A percentile compares a stretch with the other conserved stretches of the same genome.
These are phyloP conservation scores for Zapornia atra DNA, from an alignment of 2,113 vertebrate genomes.

Conservation along the genomic window DNA sequence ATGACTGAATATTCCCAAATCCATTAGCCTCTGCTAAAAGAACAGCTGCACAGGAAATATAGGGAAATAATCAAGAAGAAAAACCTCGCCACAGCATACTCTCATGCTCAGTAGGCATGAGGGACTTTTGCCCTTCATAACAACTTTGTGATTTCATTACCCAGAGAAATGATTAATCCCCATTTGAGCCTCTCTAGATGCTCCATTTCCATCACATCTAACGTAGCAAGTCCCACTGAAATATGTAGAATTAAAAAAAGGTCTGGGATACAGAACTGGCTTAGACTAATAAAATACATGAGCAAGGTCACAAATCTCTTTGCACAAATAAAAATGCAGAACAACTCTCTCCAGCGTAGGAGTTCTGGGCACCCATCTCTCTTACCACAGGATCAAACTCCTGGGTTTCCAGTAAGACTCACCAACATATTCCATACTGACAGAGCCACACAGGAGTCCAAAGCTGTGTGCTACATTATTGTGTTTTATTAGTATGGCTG, in stretches of 20 bases:
- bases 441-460: not conserved
- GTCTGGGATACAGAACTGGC: not conserved
- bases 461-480: not conserved
- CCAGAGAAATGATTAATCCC: not conserved
- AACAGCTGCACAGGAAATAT: not conserved
- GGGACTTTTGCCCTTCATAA: constrained; percentile 10
- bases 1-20: constrained; percentile 40
- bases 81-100: not conserved
- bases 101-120: not conserved
- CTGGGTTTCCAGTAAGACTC: not conserved
- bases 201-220: not conserved
- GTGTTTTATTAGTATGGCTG: not conserved
- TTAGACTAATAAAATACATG: not conserved
- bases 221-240: not conserved
- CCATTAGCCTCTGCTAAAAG: constrained; percentile 1
- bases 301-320: not conserved
- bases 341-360: not conserved
- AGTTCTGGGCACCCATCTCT: not conserved
- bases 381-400: not conserved
- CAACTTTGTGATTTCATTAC: not conserved
- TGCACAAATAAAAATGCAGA: not conserved
- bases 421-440: not conserved
- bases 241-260: not conserved
- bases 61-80: constrained; percentile 4
- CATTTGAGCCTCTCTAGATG: not conserved